Conservation (phyloP, 1,140 invertebrate species). For the Samia ricini region DNA sequence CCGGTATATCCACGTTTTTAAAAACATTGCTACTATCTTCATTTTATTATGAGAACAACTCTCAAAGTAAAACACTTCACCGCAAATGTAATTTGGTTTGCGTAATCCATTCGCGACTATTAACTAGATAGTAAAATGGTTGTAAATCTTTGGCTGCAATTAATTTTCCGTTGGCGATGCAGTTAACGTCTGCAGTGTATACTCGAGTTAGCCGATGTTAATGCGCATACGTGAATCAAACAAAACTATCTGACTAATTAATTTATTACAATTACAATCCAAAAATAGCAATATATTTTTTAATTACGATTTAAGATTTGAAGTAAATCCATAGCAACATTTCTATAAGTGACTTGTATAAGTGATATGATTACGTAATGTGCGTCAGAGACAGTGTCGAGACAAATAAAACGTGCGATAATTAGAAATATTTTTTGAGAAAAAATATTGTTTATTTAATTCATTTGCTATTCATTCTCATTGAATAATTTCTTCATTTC, state of each 20-base stretch:
- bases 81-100: not conserved
- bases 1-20: not conserved
- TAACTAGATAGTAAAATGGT: conserved; percentile 33
- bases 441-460: too few relatives aligned
- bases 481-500: too few relatives aligned
- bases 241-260: not conserved
- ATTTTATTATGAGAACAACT: not conserved
- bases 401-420: too few relatives aligned
- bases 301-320: too few relatives aligned
- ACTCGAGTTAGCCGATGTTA: not conserved
- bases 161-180: conserved; percentile 46
- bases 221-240: not conserved
- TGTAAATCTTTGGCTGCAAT: conserved; percentile 39
- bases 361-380: too few relatives aligned
- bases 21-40: not conserved
- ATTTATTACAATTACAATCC: too few relatives aligned
- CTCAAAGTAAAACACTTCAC: not conserved
- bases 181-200: conserved; percentile 44
- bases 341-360: too few relatives aligned
- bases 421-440: too few relatives aligned
- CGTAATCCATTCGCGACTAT: not conserved
- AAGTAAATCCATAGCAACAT: too few relatives aligned
- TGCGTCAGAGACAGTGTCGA: too few relatives aligned
- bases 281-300: too few relatives aligned
- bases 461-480: too few relatives aligned